Conservation (phyloP, 2,113 vertebrate species). For the Numida meleagris region DNA sequence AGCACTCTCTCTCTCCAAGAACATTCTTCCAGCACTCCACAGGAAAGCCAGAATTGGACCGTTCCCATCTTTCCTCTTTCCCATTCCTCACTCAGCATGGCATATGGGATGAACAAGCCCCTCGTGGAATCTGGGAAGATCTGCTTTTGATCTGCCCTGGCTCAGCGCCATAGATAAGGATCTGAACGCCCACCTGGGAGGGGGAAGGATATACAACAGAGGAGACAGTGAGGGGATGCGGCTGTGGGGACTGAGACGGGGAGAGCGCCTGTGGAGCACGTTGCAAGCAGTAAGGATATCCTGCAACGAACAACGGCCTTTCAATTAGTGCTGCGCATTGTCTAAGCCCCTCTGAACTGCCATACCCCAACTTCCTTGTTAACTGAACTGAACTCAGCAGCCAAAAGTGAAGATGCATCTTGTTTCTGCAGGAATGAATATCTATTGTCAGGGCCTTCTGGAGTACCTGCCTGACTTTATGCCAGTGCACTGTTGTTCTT, state of each 20-base stretch:
- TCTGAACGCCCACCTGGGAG: background rate
- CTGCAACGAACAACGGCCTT: slow-evolving; percentile 55
- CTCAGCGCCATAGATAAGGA: slow-evolving; percentile 28
- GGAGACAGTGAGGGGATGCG: background rate
- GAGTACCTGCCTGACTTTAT: slow-evolving; percentile 16
- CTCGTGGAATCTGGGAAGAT: slow-evolving; percentile 19
- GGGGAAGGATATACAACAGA: background rate
- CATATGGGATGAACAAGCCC: background rate
- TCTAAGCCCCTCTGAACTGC: background rate
- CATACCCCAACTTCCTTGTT: background rate
- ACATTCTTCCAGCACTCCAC: background rate
- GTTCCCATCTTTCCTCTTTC: slow-evolving; percentile 46
- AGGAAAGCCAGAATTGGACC: background rate
- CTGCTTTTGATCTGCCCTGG: slow-evolving; percentile 35
- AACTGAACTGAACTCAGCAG: background rate
- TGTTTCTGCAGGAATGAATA: slow-evolving; percentile 13
- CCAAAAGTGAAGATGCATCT: background rate
- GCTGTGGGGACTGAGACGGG: background rate
- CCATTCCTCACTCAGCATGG: slow-evolving; percentile 24
- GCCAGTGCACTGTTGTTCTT: background rate
- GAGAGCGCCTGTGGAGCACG: background rate
- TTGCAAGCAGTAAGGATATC: slow-evolving; percentile 25
- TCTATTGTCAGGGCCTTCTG: background rate
- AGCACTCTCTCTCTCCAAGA: background rate
- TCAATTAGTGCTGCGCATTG: background rate